Evolutionary conservation across 2,797 vertebrate genomes (phyloP).

Genomic region (Buceros bicornis): DNA sequence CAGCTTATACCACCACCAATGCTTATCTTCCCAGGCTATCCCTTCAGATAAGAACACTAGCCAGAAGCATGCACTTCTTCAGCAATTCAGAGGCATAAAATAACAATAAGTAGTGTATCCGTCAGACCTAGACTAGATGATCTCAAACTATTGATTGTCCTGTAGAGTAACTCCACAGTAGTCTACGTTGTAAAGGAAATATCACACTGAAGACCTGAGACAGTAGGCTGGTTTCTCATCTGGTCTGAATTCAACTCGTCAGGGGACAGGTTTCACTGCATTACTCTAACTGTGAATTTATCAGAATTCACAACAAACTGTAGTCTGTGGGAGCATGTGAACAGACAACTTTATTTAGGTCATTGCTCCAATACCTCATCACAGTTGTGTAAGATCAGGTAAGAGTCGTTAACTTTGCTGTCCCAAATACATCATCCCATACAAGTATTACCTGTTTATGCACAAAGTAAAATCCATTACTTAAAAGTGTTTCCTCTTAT

Average conservation of each 20-base stretch:
- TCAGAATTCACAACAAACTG: neutral
- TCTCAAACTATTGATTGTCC: neutral
- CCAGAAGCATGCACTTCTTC: neutral
- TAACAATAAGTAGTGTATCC: neutral
- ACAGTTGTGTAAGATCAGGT: neutral
- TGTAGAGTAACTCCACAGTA: neutral
- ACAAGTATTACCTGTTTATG: neutral
- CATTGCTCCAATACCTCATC: neutral
- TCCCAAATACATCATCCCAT: neutral
- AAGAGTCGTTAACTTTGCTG: neutral
- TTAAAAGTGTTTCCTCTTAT: neutral
- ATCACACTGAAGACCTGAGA: neutral
- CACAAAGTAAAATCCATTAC: accelerated
- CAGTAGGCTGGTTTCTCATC: neutral
- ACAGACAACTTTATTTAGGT: neutral
- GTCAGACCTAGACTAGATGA: neutral
- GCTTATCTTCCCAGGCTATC: neutral
- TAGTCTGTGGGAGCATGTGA: neutral
- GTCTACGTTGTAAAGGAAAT: neutral
- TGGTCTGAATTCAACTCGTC: neutral
- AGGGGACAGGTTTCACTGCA: neutral
- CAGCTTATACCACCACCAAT: neutral
- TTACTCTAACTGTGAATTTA: neutral
- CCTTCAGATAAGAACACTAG: neutral
- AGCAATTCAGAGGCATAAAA: neutral